Conservation (phyloP, 2,888 invertebrate genomes). For the Parnassius smintheus region DNA sequence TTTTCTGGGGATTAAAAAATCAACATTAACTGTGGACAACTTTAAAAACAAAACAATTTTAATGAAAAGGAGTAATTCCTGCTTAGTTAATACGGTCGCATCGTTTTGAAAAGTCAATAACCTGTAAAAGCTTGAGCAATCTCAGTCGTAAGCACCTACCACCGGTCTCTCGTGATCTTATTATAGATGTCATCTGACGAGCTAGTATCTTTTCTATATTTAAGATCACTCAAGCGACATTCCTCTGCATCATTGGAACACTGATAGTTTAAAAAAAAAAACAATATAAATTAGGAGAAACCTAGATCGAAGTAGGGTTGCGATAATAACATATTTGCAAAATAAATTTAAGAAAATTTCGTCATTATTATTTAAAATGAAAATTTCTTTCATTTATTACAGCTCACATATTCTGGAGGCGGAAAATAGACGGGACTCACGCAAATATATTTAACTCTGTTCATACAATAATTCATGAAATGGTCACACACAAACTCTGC, state of each 20-base stretch:
- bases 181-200: constrained; percentile 80
- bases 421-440: background rate
- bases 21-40: no score
- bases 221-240: constrained; percentile 62
- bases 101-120: constrained; percentile 64
- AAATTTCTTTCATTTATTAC: background rate
- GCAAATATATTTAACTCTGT: constrained; percentile 11
- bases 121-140: constrained; percentile 73
- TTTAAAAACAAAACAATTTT: background rate
- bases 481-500: constrained; percentile 18
- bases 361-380: background rate
- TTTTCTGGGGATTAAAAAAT: no score
- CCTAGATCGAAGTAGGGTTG: constrained; percentile 6
- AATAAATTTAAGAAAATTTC: no score
- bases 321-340: constrained; percentile 9
- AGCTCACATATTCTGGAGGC: no score
- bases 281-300: constrained; percentile 3
- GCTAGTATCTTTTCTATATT: constrained; percentile 78
- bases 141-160: constrained; percentile 59
- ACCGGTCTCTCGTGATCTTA: constrained; percentile 76
- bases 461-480: constrained; percentile 5
- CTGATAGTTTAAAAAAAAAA: constrained; percentile 44
- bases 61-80: constrained; percentile 2
- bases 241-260: constrained; percentile 50
- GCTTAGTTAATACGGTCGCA: constrained; percentile 27